Percentiles rank a stretch among this genome's conserved stretches.
phyloP scores from a whole-genome alignment of 2,888 invertebrate species.

The Stenodera caucasica region DNA sequence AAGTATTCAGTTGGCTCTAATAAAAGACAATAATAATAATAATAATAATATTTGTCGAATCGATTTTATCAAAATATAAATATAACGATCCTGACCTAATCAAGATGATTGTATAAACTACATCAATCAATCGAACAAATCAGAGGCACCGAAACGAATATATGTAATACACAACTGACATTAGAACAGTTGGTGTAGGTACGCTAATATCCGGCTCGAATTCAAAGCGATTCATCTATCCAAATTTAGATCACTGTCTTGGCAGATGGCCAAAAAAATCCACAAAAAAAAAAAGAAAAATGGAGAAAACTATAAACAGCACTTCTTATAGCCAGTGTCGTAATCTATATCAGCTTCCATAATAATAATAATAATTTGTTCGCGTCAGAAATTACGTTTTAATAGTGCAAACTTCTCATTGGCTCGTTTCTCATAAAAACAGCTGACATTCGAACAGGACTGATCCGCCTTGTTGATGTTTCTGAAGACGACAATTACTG shows the following conservation, averaged over 20 bases:
- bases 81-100: not conserved
- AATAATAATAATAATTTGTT: not conserved
- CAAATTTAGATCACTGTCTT: slow-evolving; percentile 3
- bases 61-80: too few relatives aligned
- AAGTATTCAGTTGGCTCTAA: not conserved
- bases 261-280: slow-evolving; percentile 6
- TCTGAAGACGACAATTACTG: not conserved
- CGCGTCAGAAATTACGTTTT: not conserved
- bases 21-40: not conserved
- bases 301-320: not conserved
- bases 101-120: not conserved
- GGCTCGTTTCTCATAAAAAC: not conserved
- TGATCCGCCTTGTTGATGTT: not conserved
- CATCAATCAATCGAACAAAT: not conserved
- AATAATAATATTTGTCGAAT: too few relatives aligned
- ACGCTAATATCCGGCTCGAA: slow-evolving; percentile 7
- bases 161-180: slow-evolving; percentile 6
- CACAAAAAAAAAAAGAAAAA: not conserved
- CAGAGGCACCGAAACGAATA: not conserved
- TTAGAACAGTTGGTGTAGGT: slow-evolving; percentile 8
- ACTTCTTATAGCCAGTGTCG: not conserved
- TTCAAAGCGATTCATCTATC: slow-evolving; percentile 2
- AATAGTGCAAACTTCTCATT: not conserved
- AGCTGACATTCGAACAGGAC: not conserved
- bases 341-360: not conserved